phyloP scores from a whole-genome alignment of 2,113 vertebrate species.

The Rhadina sibilatrix region DNA sequence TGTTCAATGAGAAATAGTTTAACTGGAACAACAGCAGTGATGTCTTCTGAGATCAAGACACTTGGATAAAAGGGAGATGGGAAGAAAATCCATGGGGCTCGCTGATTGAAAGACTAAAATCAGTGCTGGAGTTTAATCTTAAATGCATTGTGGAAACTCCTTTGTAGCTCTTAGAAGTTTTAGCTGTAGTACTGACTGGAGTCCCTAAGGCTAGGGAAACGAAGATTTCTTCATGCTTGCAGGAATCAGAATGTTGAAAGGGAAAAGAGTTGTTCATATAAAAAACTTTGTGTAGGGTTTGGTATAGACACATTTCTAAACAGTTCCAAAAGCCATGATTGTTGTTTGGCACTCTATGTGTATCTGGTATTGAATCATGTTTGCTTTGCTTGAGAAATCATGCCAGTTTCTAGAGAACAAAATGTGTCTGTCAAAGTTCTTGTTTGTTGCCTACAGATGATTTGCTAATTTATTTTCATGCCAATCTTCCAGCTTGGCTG shows the following conservation, averaged over 20 bases:
- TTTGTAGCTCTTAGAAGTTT: background rate
- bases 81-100: background rate
- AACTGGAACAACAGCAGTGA: background rate
- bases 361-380: background rate
- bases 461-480: background rate
- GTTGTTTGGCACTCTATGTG: background rate
- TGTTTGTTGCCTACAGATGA: background rate
- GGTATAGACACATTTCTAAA: background rate
- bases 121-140: background rate
- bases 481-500: background rate
- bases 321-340: background rate
- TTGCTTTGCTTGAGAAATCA: background rate
- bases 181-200: background rate
- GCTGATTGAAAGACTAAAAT: background rate
- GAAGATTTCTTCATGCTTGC: background rate
- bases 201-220: background rate
- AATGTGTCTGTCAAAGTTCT: background rate
- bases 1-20: constrained; percentile 39
- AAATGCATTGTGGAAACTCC: background rate
- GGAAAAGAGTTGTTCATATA: background rate
- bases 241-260: background rate
- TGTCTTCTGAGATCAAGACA: background rate
- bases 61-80: background rate
- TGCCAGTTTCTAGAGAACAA: background rate
- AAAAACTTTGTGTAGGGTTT: background rate